Base-by-base conservation (phyloP, 2,113 vertebrate genomes). In the Microcebus murinus region DNA sequence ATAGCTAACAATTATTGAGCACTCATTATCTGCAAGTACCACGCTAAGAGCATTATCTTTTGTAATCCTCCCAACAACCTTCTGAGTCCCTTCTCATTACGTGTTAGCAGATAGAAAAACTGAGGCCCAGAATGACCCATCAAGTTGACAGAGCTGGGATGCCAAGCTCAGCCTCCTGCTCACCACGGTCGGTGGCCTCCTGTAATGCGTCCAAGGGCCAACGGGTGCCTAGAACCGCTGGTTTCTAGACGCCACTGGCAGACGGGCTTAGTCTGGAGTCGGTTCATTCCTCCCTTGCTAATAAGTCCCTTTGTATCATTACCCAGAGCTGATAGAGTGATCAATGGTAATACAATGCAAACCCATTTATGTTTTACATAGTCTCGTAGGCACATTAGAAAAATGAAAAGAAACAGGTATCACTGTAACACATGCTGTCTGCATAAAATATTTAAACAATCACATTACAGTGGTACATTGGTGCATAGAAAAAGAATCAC, bases 391-490 rank as follows among this genome's bases (percentile, higher is more conserved):
- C 21, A 82, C 36, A 73, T 92, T 94, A 39, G 91, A 90, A 96
- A 85, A 63, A 34, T 13, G 45, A 80, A 85, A 73, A 84, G 67
- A 82, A 94, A 82, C 17, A 71, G 42, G n/a, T 77, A 94, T 82
- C 63, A 59, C 52, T 74, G 36, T 87, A 93, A 80, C 65, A 89
- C 79, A 86, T 71, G 80, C 36, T 74, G 34, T 70, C 68, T 82
- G n/a, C 71, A 90, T 70, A 94, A 87, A 90, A 90, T 73, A 95
- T 88, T 98, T 92, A 36, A 79, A 79, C 73, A 91, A 96, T 90
- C 85, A 65, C 23, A 65, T 65, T 89, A 80, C n/a, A 80, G 21
- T 12, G 21, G 23, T 50, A 42, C 50, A 61, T 71, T 4, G 4
- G 12, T 42, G 8, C 17, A 1, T 36, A 95, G 48, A 63, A 82